Percentiles rank a stretch among this genome's conserved stretches.
Conservation (phyloP, 2,888 invertebrate species). For the Leptopterna dolabrata region DNA sequence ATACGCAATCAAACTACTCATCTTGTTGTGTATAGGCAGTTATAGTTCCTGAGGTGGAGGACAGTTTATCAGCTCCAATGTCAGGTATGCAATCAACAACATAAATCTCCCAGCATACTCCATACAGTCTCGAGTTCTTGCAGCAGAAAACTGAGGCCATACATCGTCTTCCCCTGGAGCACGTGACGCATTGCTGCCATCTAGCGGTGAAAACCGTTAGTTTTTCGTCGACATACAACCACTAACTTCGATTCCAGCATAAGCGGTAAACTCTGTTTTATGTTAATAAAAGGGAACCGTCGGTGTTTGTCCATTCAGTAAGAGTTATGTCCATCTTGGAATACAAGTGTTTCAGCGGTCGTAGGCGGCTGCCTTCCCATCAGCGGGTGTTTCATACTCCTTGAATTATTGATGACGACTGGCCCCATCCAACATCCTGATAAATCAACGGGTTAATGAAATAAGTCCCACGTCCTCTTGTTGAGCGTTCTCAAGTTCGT, state of each 20-base stretch:
- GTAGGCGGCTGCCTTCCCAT: slow-evolving; percentile 5
- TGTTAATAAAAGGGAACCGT: neutral
- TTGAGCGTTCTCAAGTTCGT: neutral
- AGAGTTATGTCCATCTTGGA: slow-evolving; percentile 1
- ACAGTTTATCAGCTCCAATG: no score
- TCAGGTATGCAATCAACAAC: no score
- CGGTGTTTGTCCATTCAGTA: neutral
- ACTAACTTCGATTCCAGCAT: neutral
- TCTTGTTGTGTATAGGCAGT: no score
- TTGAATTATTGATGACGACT: slow-evolving; percentile 1
- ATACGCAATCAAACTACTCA: no score
- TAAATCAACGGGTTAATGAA: neutral
- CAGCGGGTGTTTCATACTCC: neutral
- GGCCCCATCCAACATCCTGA: neutral
- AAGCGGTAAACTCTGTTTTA: neutral
- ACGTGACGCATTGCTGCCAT: neutral
- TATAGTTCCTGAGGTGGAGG: no score
- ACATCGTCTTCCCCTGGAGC: no score
- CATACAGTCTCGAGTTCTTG: no score
- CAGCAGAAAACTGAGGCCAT: no score
- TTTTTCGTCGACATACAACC: neutral
- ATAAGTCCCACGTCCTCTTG: neutral
- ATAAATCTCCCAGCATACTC: no score
- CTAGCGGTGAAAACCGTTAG: neutral
- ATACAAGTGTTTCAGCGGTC: neutral